Evolutionary conservation across 1,140 invertebrate genomes (phyloP).

Genomic region (Arion vulgaris): DNA sequence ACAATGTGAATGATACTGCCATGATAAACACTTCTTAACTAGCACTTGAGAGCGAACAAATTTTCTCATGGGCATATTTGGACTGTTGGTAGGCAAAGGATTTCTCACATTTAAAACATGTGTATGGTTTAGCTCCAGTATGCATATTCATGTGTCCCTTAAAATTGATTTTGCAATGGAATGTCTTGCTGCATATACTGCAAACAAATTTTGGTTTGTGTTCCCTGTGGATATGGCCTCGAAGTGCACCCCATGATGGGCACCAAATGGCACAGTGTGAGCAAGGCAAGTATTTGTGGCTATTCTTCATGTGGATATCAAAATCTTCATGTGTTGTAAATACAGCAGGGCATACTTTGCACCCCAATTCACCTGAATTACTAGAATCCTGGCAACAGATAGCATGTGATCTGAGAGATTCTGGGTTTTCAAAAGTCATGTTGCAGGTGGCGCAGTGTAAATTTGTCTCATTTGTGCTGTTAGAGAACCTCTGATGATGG

Average conservation of each 20-base stretch:
- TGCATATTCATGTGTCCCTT: conserved; percentile 39
- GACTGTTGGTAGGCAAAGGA: conserved; percentile 35
- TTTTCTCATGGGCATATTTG: conserved; percentile 30
- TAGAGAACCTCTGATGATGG: neutral
- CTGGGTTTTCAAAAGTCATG: neutral
- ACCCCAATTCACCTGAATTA: neutral
- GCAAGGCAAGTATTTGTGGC: conserved; percentile 19
- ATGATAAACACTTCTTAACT: neutral
- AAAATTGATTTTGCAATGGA: conserved; percentile 36
- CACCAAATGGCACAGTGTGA: conserved; percentile 17
- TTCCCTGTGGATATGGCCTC: conserved; percentile 24
- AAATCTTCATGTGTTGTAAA: neutral
- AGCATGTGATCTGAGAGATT: neutral
- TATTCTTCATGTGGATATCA: neutral
- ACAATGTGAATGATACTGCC: too few species aligned
- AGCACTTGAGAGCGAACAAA: neutral
- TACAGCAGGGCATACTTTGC: neutral
- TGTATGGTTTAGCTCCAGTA: conserved; percentile 27
- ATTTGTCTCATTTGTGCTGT: neutral
- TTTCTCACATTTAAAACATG: conserved; percentile 25
- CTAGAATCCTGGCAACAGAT: neutral
- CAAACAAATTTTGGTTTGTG: conserved; percentile 36
- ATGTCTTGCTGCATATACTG: conserved; percentile 21
- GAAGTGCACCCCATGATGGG: conserved; percentile 11
- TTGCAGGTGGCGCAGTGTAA: neutral